Base-by-base conservation (phyloP, 1,140 invertebrate genomes). In the Diorhabda sublineata region DNA sequence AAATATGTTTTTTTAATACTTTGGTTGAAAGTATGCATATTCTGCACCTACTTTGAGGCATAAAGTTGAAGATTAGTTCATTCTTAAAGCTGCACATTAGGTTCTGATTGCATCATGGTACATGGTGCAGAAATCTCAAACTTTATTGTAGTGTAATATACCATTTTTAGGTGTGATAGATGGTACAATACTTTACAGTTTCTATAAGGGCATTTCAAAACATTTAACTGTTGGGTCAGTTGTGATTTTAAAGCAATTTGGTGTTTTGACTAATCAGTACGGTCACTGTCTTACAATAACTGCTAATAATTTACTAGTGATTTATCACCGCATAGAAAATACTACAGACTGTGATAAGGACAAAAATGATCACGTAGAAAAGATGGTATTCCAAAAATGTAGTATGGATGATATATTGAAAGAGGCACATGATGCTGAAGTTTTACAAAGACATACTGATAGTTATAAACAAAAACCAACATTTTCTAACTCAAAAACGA, bases 271-370 rank as follows among this genome's bases (percentile, higher is more conserved):
- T 58, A 58, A 62, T n/a, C 58, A 64, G 42, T 63, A 73, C 42
- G 69, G 71, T 47, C 69, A 75, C 61, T 69, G 70, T 64, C 41
- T 75, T 44, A 70, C 70, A 3, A 69, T 75, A 61, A 73, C 71
- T 7, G 58, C 64, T 7, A 73, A 73, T 9, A 75, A 71, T 61
- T 47, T 75, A 5, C 45, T 70, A 41, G 60, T 68, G 4, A 73
- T 75, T 26, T 75, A 75, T 64, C 58, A 42, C 58, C n/a, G 11
- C 9, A 42, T 11, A 65, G 57, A 7, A 42, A 9, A 26, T 26
- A 26, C 26, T 26, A 26, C 26, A 11, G 11, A 9, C 43, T 45
- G n/a, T 45, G 57, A 60, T 45, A 59, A 67, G n/a, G 45, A 59
- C 41, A 60, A 5, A 9, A 44, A 8, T 3, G 11, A 58, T 43